Evolutionary conservation across 2,113 vertebrate species (phyloP).

Genomic region (Dasypus novemcinctus): DNA sequence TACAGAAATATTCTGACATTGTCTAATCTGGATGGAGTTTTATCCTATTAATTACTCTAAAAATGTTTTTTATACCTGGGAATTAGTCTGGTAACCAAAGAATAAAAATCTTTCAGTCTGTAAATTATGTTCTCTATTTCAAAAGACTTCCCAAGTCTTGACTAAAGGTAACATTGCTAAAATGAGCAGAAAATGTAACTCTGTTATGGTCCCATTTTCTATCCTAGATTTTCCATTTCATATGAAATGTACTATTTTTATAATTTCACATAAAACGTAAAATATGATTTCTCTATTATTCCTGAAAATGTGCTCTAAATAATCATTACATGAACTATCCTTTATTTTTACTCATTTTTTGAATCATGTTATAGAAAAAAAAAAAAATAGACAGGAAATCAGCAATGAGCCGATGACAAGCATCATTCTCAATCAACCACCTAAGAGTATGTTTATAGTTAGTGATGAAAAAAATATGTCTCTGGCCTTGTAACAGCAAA

Average conservation of each 20-base stretch:
- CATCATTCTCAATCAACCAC: neutral
- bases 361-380: neutral
- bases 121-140: conserved; percentile 10
- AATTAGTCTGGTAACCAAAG: neutral
- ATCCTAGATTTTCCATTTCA: neutral
- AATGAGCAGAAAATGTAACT: neutral
- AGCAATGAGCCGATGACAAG: neutral
- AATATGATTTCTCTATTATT: neutral
- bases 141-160: neutral
- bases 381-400: neutral
- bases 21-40: neutral
- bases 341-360: conserved; percentile 15
- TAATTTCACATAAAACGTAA: neutral
- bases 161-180: neutral
- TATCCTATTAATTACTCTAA: neutral
- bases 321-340: neutral
- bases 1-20: neutral
- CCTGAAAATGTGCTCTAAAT: neutral
- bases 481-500: neutral
- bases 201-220: neutral
- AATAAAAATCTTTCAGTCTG: neutral
- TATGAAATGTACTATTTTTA: neutral
- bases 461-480: neutral
- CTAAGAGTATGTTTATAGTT: neutral
- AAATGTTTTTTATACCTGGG: neutral